Evolutionary conservation across 2,888 invertebrate species (phyloP), one percentile per base, ranked within the genome.

Genomic region (Silvanus unidentatus): DNA sequence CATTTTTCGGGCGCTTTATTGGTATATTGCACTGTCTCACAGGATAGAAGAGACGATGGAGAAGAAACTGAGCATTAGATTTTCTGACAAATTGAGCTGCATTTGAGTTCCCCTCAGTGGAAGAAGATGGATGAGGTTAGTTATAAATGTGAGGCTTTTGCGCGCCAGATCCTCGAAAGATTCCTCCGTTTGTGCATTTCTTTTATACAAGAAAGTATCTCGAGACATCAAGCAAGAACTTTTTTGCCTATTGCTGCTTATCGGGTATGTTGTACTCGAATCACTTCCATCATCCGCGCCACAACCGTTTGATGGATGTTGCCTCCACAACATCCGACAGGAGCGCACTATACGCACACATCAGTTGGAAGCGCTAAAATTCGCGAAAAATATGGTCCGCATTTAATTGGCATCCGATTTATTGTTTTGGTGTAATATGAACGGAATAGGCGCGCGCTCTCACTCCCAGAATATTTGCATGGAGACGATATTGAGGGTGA

Each of bases 51-150:
- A 22, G 22, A 22, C 50, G 49, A 50, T 50, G n/a, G n/a, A 50
- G 53, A 44, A 49, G 52, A 57, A 63, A 62, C 62, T 59, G 66
- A 65, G 69, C 68, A 70, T 72, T 70, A 72, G 70, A 73, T 72
- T 72, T 72, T 71, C 72, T 72, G 72, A 73, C 73, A 73, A 73
- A 73, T 73, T 72, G 72, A 71, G 72, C 72, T 72, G 72, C 73
- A 71, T 72, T 72, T 70, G 70, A 70, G 71, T 68, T 65, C 60
- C 65, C 68, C 66, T 61, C 55, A 44, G 62, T 62, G 66, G 69
- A 73, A 65, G 69, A 73, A 73, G 73, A 73, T 73, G 72, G 73
- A 73, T 73, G 73, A 73, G 72, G 72, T 71, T 73, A 73, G 73
- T 73, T 73, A 73, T 73, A 73, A 73, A 73, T 73, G 73, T 73